A percentile compares a stretch with the other conserved stretches of the same genome.
These are phyloP conservation scores for Cydia splendana DNA, from an alignment of 1,140 invertebrate species.

Conservation along the genomic window DNA sequence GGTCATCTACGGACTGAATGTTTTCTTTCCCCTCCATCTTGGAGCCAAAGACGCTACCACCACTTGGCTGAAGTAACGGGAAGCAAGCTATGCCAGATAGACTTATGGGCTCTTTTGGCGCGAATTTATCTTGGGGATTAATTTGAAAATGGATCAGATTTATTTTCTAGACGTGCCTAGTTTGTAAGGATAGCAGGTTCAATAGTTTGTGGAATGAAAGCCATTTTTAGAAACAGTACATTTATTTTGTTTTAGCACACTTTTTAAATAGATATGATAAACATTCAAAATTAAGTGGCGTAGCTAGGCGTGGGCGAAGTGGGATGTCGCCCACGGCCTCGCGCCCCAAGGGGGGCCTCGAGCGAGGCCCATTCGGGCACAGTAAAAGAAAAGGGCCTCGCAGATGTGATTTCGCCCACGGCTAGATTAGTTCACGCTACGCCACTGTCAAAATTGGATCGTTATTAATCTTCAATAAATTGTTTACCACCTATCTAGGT, in stretches of 20 bases:
- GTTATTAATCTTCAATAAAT: background rate
- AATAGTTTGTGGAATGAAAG: constrained; percentile 12
- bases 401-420: too few species aligned
- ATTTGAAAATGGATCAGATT: constrained; percentile 6
- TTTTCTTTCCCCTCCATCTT: constrained; percentile 52
- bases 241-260: constrained; percentile 14
- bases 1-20: constrained; percentile 60
- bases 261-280: background rate
- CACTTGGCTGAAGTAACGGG: constrained; percentile 50
- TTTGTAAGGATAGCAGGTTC: background rate
- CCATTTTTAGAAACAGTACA: background rate
- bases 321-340: too few species aligned
- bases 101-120: constrained; percentile 12
- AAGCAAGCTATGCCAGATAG: constrained; percentile 37
- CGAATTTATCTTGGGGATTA: constrained; percentile 14
- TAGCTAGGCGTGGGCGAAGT: too few species aligned
- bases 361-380: too few species aligned
- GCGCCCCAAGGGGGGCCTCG: too few species aligned
- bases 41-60: constrained; percentile 40
- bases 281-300: background rate
- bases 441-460: background rate
- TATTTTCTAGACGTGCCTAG: constrained; percentile 8
- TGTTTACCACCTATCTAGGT: background rate
- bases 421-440: too few species aligned
- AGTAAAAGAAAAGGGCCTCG: too few species aligned